These are phyloP conservation scores for Heterohyrax brucei DNA, from an alignment of 2,797 vertebrate species.

Conservation along the genomic window DNA sequence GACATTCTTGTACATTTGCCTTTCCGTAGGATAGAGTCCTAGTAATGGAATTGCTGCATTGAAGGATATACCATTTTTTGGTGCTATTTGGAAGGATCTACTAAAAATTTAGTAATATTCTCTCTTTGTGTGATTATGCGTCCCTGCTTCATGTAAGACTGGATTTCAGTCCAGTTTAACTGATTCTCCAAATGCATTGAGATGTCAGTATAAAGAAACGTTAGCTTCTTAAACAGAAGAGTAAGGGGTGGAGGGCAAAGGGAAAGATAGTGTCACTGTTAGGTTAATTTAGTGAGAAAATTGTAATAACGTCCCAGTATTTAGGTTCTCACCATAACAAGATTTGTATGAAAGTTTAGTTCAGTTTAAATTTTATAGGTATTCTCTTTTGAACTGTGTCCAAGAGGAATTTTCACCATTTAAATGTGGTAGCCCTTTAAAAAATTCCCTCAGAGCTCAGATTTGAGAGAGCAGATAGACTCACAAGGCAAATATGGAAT, in stretches of 20 bases:
- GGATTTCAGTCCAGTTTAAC: conserved; percentile 42
- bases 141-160: neutral
- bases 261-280: neutral
- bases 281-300: conserved; percentile 35
- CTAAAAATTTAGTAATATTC: conserved; percentile 1
- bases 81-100: neutral
- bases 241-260: neutral
- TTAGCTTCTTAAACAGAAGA: conserved; percentile 42
- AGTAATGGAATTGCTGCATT: neutral
- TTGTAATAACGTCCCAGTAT: conserved; percentile 48
- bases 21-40: conserved; percentile 9
- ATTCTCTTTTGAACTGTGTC: conserved; percentile 22
- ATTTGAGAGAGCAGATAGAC: neutral
- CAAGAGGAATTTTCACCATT: conserved; percentile 4
- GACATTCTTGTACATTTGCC: conserved; percentile 18
- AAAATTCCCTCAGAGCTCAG: conserved; percentile 17
- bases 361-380: conserved; percentile 57
- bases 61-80: neutral
- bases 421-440: conserved; percentile 39
- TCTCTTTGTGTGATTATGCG: conserved; percentile 32
- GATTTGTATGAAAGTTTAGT: conserved; percentile 57
- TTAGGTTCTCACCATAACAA: conserved; percentile 42
- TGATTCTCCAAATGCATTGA: conserved; percentile 39
- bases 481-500: conserved; percentile 29
- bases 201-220: conserved; percentile 33